Evolutionary conservation across 2,888 invertebrate genomes (phyloP).

Genomic region (Neocrepidodera transversa): DNA sequence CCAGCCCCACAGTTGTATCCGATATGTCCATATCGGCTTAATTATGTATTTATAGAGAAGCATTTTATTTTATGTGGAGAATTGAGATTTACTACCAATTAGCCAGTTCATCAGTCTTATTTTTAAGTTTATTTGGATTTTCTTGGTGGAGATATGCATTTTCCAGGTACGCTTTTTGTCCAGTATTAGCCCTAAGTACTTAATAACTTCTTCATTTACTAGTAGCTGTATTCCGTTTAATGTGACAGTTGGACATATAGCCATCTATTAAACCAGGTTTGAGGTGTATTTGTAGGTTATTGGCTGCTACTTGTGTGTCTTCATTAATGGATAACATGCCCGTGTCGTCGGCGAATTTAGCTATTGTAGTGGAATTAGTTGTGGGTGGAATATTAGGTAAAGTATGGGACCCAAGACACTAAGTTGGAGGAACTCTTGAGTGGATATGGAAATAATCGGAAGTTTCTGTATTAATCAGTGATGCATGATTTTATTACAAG

Average conservation of each 20-base stretch:
- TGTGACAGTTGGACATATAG: not conserved
- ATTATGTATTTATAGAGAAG: not conserved
- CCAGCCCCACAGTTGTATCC: not conserved
- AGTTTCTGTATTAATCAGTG: not conserved
- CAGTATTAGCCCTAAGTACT: not conserved
- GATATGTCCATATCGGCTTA: not conserved
- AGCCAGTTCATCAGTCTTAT: not conserved
- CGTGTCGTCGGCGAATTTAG: too few species aligned
- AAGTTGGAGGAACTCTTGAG: too few species aligned
- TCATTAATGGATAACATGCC: too few species aligned
- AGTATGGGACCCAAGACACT: too few species aligned
- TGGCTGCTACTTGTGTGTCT: too few species aligned
- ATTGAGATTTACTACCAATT: not conserved
- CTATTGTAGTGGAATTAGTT: too few species aligned
- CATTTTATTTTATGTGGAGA: not conserved
- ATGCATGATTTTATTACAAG: not conserved
- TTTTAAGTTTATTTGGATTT: not conserved
- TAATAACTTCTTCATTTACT: not conserved
- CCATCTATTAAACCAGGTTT: too few species aligned
- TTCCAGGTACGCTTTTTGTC: not conserved
- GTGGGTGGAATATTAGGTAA: too few species aligned
- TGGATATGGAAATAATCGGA: too few species aligned
- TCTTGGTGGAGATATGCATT: conserved; percentile 1
- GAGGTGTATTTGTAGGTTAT: too few species aligned
- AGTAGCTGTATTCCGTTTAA: not conserved